These are phyloP conservation scores for Syngnathus acus DNA, from an alignment of 2,797 vertebrate genomes.

Conservation along the genomic window DNA sequence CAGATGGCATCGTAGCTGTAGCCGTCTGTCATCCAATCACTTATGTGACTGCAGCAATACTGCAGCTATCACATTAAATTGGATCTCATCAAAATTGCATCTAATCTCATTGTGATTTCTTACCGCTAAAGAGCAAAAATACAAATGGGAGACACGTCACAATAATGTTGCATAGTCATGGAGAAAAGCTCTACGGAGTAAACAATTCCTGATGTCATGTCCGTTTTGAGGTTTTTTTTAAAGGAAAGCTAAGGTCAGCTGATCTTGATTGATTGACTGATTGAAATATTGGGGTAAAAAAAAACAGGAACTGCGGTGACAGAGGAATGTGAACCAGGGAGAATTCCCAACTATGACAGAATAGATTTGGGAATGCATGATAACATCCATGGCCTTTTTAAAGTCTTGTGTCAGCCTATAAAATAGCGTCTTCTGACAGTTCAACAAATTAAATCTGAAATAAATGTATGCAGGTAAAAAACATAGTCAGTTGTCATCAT, in stretches of 20 bases:
- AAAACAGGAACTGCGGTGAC: too few species aligned
- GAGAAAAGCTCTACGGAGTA: background rate
- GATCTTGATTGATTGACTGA: too few species aligned
- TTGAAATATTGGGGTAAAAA: too few species aligned
- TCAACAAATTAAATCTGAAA: background rate
- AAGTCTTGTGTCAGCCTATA: too few species aligned
- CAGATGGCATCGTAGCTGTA: slow-evolving; percentile 57
- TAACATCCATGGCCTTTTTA: too few species aligned
- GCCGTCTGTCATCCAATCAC: slow-evolving; percentile 62
- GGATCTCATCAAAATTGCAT: slow-evolving; percentile 49
- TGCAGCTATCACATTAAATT: slow-evolving; percentile 46
- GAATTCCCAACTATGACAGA: too few species aligned
- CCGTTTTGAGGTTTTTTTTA: background rate
- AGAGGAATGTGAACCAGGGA: too few species aligned
- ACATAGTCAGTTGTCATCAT: background rate
- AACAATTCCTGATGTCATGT: background rate
- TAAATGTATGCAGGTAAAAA: background rate
- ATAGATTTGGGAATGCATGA: too few species aligned
- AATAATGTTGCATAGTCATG: slow-evolving; percentile 29
- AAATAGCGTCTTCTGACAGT: background rate
- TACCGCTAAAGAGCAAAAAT: slow-evolving; percentile 27
- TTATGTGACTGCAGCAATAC: slow-evolving; percentile 55
- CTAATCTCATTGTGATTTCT: slow-evolving; percentile 41
- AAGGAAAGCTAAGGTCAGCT: too few species aligned
- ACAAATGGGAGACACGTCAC: slow-evolving; percentile 23